phyloP scores from a whole-genome alignment of 2,113 vertebrate species.

The Psephotus haematonotus region DNA sequence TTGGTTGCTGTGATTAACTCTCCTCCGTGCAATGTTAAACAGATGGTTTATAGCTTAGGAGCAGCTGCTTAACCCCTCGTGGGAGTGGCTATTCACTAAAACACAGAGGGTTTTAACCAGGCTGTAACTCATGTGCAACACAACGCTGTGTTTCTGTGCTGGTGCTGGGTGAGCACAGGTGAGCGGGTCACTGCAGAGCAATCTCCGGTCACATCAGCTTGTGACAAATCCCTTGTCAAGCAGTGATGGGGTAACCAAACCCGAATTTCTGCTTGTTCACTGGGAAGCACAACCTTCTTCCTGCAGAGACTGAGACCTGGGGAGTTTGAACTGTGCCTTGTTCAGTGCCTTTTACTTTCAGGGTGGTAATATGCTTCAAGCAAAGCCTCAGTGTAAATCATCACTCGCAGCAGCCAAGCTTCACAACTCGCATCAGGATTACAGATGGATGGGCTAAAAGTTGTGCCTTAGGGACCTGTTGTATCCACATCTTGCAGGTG shows the following conservation, averaged over 20 bases:
- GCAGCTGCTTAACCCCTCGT: background rate
- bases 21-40: background rate
- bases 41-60: background rate
- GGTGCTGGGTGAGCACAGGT: background rate
- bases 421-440: fast-evolving
- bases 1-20: background rate
- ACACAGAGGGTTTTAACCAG: background rate
- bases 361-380: background rate
- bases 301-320: background rate
- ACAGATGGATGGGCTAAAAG: background rate
- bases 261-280: fast-evolving
- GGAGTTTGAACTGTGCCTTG: background rate
- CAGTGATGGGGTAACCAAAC: background rate
- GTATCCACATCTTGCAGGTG: background rate
- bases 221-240: background rate
- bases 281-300: background rate
- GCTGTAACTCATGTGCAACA: background rate
- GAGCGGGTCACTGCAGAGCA: background rate
- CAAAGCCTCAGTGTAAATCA: fast-evolving
- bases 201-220: background rate
- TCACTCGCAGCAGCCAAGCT: background rate
- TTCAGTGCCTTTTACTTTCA: background rate
- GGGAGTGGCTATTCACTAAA: background rate
- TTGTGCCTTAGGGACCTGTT: background rate
- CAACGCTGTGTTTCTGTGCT: background rate